Evolutionary conservation across 2,797 vertebrate species (phyloP).

Genomic region (Cetoscarus ocellatus): DNA sequence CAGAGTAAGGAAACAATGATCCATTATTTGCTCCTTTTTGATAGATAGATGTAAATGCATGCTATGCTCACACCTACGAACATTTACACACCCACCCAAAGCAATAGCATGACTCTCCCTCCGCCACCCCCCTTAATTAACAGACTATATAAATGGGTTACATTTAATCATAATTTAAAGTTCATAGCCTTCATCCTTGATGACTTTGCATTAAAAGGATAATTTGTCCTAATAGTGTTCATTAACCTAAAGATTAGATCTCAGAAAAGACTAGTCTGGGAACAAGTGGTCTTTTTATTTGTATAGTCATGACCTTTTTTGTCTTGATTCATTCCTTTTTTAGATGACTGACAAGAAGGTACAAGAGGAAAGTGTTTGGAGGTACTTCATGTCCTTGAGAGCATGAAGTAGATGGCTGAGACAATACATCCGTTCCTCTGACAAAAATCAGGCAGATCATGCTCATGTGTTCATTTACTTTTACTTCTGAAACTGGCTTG

Average conservation of each 20-base stretch:
- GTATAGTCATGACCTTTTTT: neutral
- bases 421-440: slow-evolving; percentile 1
- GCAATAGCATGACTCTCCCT: neutral
- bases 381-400: too few species aligned
- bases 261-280: neutral
- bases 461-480: slow-evolving; percentile 1
- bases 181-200: slow-evolving; percentile 13
- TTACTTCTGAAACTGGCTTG: neutral
- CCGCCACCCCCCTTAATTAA: slow-evolving; percentile 12
- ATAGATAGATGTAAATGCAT: neutral
- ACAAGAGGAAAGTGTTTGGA: neutral
- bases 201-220: slow-evolving; percentile 23
- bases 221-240: slow-evolving; percentile 13
- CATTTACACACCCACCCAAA: neutral
- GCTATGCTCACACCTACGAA: neutral
- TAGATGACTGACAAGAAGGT: slow-evolving; percentile 5
- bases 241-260: slow-evolving; percentile 28
- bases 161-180: slow-evolving; percentile 20
- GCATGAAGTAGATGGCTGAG: slow-evolving; percentile 1
- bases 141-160: slow-evolving; percentile 3
- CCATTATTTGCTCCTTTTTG: neutral
- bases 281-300: neutral
- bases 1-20: neutral
- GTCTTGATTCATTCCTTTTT: neutral
- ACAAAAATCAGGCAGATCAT: slow-evolving; percentile 12